Base-by-base conservation (phyloP, 1,140 invertebrate genomes). In the Monochamus saltuarius region DNA sequence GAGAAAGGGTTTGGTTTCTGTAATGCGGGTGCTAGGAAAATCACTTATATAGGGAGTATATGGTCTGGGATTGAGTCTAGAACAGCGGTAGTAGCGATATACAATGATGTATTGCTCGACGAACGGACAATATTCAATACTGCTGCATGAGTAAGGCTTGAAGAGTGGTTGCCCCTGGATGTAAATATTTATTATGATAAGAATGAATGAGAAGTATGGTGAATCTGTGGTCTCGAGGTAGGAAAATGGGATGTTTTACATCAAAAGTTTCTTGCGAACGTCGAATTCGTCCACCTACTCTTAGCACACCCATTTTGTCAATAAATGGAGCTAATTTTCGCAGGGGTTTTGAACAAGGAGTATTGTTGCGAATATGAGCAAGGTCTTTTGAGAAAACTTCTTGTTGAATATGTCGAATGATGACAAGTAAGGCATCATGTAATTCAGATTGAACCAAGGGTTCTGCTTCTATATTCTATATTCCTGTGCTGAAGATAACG, bases 91-190 rank as follows among this genome's bases (percentile, higher is more conserved):
- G 46, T 45, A 50, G 36, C 35, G 13, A 60, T 8, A 60, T 14
- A 2, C 14, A 10, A 4, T 11, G 22, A 22, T 14, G 7, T 8
- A 57, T 40, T 9, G 36, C 45, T 34, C 59, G 7, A 4, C 36
- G 35, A 2, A 47, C 4, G 13, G 42, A 37, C 16, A 57, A 19
- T 10, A 61, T 56, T 49, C 47, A 59, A 53, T 42, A 19, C 8
- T 59, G 10, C 37, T 53, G 39, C 19, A 9, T 4, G 7, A 60
- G 6, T 1, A 49, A 59, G n/a, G 61, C 51, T 7, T 73, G 29
- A 57, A 64, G 42, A 4, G 35, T 56, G 0, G 65, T 69, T 0
- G 69, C 7, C 56, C 75, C 72, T 3, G 75, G 13, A 46, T 75
- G 72, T 4, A 73, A 36, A 37, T 49, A 37, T 36, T 40, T 29